Percentiles rank a stretch among this genome's conserved stretches.
phyloP scores from a whole-genome alignment of 2,888 invertebrate species.

The Agrotis clavis region DNA sequence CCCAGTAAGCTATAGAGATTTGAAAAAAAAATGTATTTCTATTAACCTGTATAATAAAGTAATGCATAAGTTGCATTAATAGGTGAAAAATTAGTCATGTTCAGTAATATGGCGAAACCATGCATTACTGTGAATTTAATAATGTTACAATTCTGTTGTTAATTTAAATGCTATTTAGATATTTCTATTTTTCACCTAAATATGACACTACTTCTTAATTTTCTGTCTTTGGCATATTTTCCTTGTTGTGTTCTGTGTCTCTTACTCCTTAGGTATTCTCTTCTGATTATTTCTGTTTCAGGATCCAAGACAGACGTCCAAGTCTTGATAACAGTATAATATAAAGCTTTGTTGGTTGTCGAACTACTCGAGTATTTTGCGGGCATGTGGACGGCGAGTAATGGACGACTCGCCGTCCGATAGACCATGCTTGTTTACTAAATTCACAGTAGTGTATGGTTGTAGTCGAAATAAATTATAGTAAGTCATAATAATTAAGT shows the following conservation, averaged over 20 bases:
- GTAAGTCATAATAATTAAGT: constrained; percentile 20
- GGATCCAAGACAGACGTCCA: no score
- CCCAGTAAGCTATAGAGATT: constrained; percentile 1
- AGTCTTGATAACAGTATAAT: no score
- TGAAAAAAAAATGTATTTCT: background rate
- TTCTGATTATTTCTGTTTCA: no score
- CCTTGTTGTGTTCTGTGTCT: no score
- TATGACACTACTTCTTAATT: background rate
- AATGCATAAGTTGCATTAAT: background rate
- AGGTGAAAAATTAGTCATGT: constrained; percentile 1
- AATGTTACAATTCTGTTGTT: background rate
- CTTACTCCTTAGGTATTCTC: no score
- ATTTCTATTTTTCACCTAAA: background rate
- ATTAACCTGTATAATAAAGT: background rate
- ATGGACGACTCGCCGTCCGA: no score
- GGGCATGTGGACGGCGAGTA: no score
- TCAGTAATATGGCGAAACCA: background rate
- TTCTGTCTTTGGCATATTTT: no score
- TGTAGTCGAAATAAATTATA: background rate
- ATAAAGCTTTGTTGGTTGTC: no score
- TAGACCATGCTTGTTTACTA: background rate
- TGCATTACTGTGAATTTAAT: constrained; percentile 2
- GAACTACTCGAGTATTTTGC: no score
- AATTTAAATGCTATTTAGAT: background rate
- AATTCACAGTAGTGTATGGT: constrained; percentile 14